Evolutionary conservation across 2,888 invertebrate species (phyloP).

Genomic region (Papilio demoleus): DNA sequence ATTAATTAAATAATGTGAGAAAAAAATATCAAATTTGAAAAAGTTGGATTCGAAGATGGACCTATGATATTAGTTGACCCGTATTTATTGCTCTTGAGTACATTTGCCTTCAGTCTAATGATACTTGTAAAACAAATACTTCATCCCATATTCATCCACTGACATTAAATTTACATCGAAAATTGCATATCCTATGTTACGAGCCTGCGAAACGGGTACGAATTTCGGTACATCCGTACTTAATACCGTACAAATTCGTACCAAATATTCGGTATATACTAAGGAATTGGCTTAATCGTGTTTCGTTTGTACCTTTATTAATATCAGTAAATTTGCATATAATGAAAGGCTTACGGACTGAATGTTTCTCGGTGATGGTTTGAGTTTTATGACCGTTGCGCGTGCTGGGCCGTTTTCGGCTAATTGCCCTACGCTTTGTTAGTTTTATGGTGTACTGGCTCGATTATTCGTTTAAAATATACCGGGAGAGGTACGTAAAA

Average conservation of each 20-base stretch:
- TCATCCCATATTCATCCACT: constrained; percentile 31
- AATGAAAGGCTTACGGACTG: constrained; percentile 49
- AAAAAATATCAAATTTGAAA: too few species aligned
- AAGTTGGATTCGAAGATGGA: too few species aligned
- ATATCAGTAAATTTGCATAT: constrained; percentile 51
- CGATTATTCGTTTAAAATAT: constrained; percentile 9
- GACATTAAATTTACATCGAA: constrained; percentile 41
- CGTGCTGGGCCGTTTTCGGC: constrained; percentile 23
- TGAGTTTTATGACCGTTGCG: constrained; percentile 44
- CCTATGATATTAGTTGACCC: too few species aligned
- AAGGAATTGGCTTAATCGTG: constrained; percentile 40
- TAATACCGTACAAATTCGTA: constrained; percentile 44
- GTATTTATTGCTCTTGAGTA: too few species aligned
- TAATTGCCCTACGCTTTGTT: constrained; percentile 29
- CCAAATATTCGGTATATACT: constrained; percentile 41
- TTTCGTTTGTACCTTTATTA: constrained; percentile 47
- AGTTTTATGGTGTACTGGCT: constrained; percentile 6
- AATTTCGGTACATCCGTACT: constrained; percentile 36
- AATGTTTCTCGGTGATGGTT: constrained; percentile 45
- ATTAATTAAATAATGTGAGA: too few species aligned
- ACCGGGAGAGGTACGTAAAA: not conserved
- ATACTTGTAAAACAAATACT: constrained; percentile 27
- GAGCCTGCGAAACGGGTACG: constrained; percentile 38
- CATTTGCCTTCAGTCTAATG: not conserved
- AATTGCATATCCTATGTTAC: constrained; percentile 44